Percentiles rank a stretch among this genome's conserved stretches.
Conservation (phyloP, 2,888 invertebrate species). For the Podabrus alpinus region DNA sequence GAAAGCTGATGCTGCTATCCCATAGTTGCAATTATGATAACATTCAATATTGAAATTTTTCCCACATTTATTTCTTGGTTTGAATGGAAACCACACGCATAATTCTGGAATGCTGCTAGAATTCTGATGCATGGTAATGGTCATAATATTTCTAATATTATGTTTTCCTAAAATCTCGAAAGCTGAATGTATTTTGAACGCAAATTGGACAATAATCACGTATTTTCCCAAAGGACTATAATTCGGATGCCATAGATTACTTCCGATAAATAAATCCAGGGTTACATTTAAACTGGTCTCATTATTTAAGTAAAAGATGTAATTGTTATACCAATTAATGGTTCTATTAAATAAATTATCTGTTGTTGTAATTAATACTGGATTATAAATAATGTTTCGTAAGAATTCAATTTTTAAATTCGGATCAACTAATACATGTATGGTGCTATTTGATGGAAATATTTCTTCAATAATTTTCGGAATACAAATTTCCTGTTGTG, state of each 20-base stretch:
- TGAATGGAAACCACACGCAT: background rate
- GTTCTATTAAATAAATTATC: background rate
- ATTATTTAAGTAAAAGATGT: background rate
- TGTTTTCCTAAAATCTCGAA: background rate
- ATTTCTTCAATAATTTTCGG: background rate
- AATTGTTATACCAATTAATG: background rate
- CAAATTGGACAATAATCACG: background rate
- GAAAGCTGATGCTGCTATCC: background rate
- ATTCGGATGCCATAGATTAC: background rate
- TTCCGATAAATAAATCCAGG: background rate
- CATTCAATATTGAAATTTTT: background rate
- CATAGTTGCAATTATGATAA: background rate
- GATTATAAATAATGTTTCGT: too few relatives aligned
- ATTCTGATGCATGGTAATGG: background rate
- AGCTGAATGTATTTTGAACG: background rate
- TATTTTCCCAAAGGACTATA: background rate
- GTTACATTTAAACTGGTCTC: background rate
- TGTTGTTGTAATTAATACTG: background rate
- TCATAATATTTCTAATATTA: background rate
- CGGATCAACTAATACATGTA: background rate
- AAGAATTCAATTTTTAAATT: background rate
- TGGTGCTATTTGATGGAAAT: background rate
- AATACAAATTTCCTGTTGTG: background rate
- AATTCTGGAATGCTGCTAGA: background rate
- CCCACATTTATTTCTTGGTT: background rate